Evolutionary conservation across 2,888 invertebrate species (phyloP), one percentile per base, ranked within the genome.

Genomic region (Crocallis elinguaria): DNA sequence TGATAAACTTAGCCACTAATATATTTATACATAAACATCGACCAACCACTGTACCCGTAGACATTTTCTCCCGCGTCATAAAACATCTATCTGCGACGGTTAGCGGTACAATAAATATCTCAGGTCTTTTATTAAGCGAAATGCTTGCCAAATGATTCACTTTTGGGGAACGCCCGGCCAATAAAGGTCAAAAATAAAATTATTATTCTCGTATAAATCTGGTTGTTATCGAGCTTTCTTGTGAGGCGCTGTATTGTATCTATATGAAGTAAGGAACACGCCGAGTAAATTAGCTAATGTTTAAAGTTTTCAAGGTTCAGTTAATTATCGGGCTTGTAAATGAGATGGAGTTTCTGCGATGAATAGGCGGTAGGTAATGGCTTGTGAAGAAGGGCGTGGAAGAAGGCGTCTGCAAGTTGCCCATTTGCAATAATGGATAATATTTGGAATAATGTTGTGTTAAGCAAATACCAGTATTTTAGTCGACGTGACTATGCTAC

Each of bases 281-380:
- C 19, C 45, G 69, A 73, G 71, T 73, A 79, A 80, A 82, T 84
- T 80, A 82, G 78, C 76, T 80, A 78, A 81, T 77, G 79, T 73
- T 79, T 73, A 71, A 84, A 85, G 81, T 86, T 84, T 77, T 76
- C 74, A 79, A 77, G 78, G 80, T 73, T 82, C 70, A 63, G 73
- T 81, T 82, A 85, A 85, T 84, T 85, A 85, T 76, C 64, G 67
- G 69, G 75, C 67, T 74, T 77, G 75, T 77, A 73, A 73, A 69
- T 66, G 69, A 64, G 67, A 48, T 42, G 13, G 67, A 70, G 69
- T 73, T 69, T 67, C 67, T 57, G 59, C 75, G 71, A 76, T 74
- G 77, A 78, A 70, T 69, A 66, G 66, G 69, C 62, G 60, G 66
- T 67, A 71, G 69, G 74, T 82, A 82, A 82, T 81, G 77, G 71